phyloP scores from a whole-genome alignment of 2,888 invertebrate genomes.

The Dicycla oo region DNA sequence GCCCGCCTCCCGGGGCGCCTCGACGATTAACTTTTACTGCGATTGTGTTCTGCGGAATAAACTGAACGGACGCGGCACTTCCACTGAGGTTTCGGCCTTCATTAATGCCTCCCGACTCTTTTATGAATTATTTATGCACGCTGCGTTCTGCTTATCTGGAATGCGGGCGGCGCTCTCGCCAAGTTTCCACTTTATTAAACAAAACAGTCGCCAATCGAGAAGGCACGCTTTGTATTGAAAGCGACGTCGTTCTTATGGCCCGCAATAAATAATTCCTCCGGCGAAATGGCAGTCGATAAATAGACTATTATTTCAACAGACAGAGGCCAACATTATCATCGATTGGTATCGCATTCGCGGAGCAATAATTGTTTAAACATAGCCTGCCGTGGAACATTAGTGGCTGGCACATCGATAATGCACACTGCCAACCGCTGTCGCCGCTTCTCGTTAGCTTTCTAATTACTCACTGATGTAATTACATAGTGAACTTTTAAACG shows the following conservation, averaged over 20 bases:
- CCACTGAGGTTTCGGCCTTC: constrained; percentile 82
- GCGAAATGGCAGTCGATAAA: constrained; percentile 87
- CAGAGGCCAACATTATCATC: constrained; percentile 88
- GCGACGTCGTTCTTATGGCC: constrained; percentile 82
- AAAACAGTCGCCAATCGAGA: constrained; percentile 81
- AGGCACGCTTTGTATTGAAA: constrained; percentile 84
- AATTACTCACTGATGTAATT: constrained; percentile 69
- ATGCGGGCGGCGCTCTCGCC: constrained; percentile 73
- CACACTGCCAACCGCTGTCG: constrained; percentile 73
- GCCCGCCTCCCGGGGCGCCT: constrained; percentile 43
- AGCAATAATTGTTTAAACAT: constrained; percentile 89
- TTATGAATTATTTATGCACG: constrained; percentile 87
- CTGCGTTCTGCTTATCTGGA: constrained; percentile 81
- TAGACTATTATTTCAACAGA: constrained; percentile 88
- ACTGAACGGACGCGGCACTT: constrained; percentile 72
- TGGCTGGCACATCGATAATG: constrained; percentile 83
- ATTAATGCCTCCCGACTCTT: constrained; percentile 84
- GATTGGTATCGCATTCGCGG: constrained; percentile 87
- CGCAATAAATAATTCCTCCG: constrained; percentile 87
- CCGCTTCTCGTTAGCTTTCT: constrained; percentile 78
- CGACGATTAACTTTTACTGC: constrained; percentile 71
- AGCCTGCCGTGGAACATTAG: constrained; percentile 84
- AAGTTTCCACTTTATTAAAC: constrained; percentile 86
- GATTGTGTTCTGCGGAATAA: constrained; percentile 68
- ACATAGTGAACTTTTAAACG: constrained; percentile 60